Evolutionary conservation across 2,888 invertebrate species (phyloP).

Genomic region (Philhelius pedissequus): DNA sequence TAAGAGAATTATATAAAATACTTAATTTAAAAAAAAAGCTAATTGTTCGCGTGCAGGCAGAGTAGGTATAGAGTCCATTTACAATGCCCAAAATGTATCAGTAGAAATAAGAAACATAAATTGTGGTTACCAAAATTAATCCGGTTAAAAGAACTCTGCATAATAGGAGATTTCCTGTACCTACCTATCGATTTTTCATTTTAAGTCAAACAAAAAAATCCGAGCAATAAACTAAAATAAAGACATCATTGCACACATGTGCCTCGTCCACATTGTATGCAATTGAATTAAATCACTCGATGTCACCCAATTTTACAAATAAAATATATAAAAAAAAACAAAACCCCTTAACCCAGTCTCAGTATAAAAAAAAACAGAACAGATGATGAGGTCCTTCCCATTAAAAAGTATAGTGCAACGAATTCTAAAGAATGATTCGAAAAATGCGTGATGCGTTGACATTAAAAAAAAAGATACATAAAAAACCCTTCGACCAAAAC

Average conservation of each 20-base stretch:
- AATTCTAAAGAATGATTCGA: slow-evolving; percentile 10
- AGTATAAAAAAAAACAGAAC: slow-evolving; percentile 5
- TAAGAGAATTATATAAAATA: too few species aligned
- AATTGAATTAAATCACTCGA: slow-evolving; percentile 53
- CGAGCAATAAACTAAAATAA: slow-evolving; percentile 36
- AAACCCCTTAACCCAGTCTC: slow-evolving; percentile 32
- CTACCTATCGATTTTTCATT: background rate
- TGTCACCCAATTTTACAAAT: slow-evolving; percentile 49
- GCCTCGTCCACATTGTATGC: background rate
- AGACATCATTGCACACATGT: slow-evolving; percentile 40
- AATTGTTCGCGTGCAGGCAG: too few species aligned
- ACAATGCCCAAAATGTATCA: too few species aligned
- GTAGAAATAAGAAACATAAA: too few species aligned
- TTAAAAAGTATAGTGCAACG: slow-evolving; percentile 3
- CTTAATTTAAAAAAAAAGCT: too few species aligned
- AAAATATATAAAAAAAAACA: slow-evolving; percentile 31
- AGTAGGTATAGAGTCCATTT: too few species aligned
- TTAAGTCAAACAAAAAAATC: slow-evolving; percentile 9
- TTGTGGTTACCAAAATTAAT: too few species aligned
- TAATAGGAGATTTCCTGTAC: too few species aligned
- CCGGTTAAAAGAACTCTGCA: too few species aligned
- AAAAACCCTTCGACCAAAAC: slow-evolving; percentile 58
- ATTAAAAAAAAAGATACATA: slow-evolving; percentile 5
- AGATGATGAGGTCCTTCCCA: slow-evolving; percentile 39
- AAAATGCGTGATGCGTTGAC: slow-evolving; percentile 49